Percentiles rank a stretch among this genome's conserved stretches.
Evolutionary conservation across 2,113 vertebrate species (phyloP).

Genomic region (Alethe diademata): DNA sequence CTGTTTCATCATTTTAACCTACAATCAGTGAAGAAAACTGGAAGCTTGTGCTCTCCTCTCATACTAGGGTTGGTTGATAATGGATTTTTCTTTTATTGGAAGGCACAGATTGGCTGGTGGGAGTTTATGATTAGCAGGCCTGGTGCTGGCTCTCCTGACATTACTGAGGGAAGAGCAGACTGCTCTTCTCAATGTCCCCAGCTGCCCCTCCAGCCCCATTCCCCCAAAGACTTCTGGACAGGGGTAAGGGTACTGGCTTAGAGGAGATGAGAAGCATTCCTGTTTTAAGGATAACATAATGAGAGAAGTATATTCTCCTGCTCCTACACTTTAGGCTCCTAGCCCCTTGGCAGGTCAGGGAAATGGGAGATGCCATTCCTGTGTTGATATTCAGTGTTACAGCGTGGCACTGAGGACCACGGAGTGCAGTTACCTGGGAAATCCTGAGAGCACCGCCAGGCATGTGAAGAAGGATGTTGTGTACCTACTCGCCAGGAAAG

Average conservation of each 20-base stretch:
- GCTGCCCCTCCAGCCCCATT: not conserved
- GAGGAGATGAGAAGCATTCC: not conserved
- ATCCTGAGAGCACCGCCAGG: not conserved
- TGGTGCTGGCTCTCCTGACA: not conserved
- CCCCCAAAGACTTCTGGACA: not conserved
- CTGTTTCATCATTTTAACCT: not conserved
- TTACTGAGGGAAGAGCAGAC: not conserved
- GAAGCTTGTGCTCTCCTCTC: not conserved
- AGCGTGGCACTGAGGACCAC: fast-evolving
- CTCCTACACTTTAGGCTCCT: not conserved
- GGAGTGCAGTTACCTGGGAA: not conserved
- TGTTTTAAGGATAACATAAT: not conserved
- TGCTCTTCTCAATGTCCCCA: not conserved
- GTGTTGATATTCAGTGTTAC: fast-evolving
- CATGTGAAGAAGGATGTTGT: not conserved
- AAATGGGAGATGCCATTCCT: not conserved
- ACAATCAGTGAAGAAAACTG: not conserved
- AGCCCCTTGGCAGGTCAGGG: not conserved
- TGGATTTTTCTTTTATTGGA: not conserved
- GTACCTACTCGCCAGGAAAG: not conserved
- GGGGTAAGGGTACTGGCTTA: not conserved
- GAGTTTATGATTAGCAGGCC: not conserved
- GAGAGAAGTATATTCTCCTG: not conserved
- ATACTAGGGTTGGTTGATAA: not conserved
- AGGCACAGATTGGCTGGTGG: not conserved